A percentile compares a stretch with the other conserved stretches of the same genome.
phyloP scores from a whole-genome alignment of 1,140 invertebrate species.

The Bombus haemorrhoidalis region DNA sequence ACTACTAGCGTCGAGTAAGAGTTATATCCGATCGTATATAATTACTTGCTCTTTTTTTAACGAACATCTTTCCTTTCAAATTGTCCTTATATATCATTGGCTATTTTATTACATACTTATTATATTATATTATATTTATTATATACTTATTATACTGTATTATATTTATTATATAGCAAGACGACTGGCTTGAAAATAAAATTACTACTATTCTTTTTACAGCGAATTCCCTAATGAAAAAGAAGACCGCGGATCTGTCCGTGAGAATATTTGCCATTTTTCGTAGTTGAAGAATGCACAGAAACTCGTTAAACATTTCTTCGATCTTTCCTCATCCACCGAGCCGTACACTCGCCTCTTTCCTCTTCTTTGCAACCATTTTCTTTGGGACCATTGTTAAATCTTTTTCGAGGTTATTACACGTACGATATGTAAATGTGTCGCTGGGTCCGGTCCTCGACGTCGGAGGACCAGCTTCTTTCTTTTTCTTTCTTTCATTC shows the following conservation, averaged over 20 bases:
- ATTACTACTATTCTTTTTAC: not conserved
- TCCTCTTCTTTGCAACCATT: constrained; percentile 34
- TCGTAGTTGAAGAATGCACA: constrained; percentile 18
- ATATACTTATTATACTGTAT: no score
- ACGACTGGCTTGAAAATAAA: not conserved
- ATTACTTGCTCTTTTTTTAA: no score
- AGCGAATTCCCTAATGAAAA: not conserved
- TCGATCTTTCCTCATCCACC: constrained; percentile 26
- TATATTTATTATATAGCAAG: no score
- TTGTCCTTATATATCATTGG: no score
- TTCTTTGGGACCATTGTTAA: constrained; percentile 66
- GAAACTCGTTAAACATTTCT: constrained; percentile 48
- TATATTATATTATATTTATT: no score
- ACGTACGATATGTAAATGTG: constrained; percentile 71
- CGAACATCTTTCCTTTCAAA: no score
- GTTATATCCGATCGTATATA: not conserved
- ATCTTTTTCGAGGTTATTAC: constrained; percentile 73
- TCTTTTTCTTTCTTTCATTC: constrained; percentile 57
- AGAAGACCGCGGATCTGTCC: not conserved
- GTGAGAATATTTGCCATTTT: not conserved
- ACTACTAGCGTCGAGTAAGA: not conserved
- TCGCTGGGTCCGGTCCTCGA: constrained; percentile 66
- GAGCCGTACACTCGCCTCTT: constrained; percentile 9
- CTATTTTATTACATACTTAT: no score
- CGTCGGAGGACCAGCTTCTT: constrained; percentile 63